Conservation (phyloP, 2,888 invertebrate genomes). For the Thymelicus sylvestris region DNA sequence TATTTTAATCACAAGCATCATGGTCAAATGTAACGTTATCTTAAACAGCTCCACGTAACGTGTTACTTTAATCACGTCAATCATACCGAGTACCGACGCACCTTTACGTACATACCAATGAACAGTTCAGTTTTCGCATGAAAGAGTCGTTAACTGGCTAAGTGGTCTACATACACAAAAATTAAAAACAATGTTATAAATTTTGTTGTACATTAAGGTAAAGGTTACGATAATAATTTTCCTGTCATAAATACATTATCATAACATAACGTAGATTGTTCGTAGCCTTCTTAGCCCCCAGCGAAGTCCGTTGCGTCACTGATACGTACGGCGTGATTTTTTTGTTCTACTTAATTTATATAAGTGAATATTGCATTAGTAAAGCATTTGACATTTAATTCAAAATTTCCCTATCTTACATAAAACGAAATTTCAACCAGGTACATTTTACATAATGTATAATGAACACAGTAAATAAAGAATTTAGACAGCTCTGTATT, state of each 20-base stretch:
- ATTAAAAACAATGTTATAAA: slow-evolving; percentile 11
- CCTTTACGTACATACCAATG: slow-evolving; percentile 10
- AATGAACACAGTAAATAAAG: too few species aligned
- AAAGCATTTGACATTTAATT: slow-evolving; percentile 12
- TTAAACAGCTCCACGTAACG: slow-evolving; percentile 2
- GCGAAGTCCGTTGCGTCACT: slow-evolving; percentile 6
- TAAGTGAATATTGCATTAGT: slow-evolving; percentile 7
- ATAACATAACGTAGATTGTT: slow-evolving; percentile 4
- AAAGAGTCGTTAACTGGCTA: slow-evolving; percentile 1
- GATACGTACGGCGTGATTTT: neutral
- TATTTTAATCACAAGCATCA: slow-evolving; percentile 12
- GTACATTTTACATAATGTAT: neutral
- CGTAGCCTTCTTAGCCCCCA: slow-evolving; percentile 7
- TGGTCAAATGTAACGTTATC: slow-evolving; percentile 10
- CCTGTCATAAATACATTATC: slow-evolving; percentile 19
- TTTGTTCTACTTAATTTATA: slow-evolving; percentile 9
- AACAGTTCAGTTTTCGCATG: slow-evolving; percentile 2
- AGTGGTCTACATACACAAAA: neutral
- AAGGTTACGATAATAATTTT: slow-evolving; percentile 15
- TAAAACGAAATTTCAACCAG: neutral
- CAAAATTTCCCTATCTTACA: neutral
- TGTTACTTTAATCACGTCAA: slow-evolving; percentile 5
- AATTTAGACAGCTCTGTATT: neutral
- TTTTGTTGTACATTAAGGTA: neutral
- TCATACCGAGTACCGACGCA: slow-evolving; percentile 7